Base-by-base conservation (phyloP, 1,140 invertebrate species). In the Drosophila tani region DNA sequence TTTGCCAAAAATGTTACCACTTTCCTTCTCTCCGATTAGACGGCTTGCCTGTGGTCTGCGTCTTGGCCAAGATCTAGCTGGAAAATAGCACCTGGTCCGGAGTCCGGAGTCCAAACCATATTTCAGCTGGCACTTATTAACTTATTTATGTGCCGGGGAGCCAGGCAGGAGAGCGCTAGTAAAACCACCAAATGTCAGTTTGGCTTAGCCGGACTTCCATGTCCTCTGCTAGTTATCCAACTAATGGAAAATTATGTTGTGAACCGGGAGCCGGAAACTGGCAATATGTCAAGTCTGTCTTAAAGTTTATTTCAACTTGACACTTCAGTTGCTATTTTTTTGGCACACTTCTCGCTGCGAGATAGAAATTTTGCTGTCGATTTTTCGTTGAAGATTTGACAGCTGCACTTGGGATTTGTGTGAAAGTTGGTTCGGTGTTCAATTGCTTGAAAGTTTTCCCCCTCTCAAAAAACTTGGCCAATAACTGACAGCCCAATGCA, bases 221-320 rank as follows among this genome's bases (percentile, higher is more conserved):
- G 46, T 84, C 65, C 58, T 49, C 19, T 68, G 40, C 40, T 55
- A 68, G 67, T 70, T 70, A 70, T 56, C 55, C 71, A 68, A 68
- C 45, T 80, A 84, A 84, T 88, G 64, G 71, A 83, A 86, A 83
- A 88, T 83, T 70, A 86, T 86, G 83, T 86, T 59, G 76, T 24
- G 46, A 58, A 47, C 59, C 41, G 66, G 46, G 21, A 57, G 43
- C 41, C 53, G 51, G 71, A 53, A 57, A 62, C 58, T 79, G 57
- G 66, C 75, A 70, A 71, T 68, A 53, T 79, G 83, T 71, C 64
- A 68, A 56, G 69, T 64, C 71, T 57, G 75, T 65, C 60, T 69
- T 53, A 77, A 78, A 78, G 64, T 77, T 78, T 69, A 55, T 77
- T 62, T 77, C 63, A 60, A 77, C 40, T 77, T 68, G 74, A 60